A percentile compares a stretch with the other conserved stretches of the same genome.
Evolutionary conservation across 2,797 vertebrate genomes (phyloP).

Genomic region (Pygocentrus nattereri): DNA sequence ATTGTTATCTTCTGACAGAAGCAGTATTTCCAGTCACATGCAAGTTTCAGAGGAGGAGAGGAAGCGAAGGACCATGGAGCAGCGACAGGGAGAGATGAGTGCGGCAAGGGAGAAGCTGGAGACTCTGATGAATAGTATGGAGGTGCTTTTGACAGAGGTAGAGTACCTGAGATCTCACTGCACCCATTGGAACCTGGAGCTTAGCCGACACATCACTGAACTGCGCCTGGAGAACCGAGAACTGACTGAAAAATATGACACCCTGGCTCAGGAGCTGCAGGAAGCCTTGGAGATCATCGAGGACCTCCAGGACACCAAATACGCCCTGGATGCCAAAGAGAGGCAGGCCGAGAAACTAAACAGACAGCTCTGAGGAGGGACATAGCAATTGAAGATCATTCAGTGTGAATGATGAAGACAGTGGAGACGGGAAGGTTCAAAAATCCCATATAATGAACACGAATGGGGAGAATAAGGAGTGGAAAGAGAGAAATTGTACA

Average conservation of each 20-base stretch:
- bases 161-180: constrained; percentile 85
- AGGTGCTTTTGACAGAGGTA: constrained; percentile 85
- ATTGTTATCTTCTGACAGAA: not conserved
- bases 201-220: constrained; percentile 73
- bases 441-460: not conserved
- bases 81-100: constrained; percentile 20
- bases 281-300: constrained; percentile 80
- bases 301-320: constrained; percentile 80
- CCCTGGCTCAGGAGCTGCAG: constrained; percentile 79
- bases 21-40: not conserved
- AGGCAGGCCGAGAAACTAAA: constrained; percentile 84
- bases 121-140: constrained; percentile 86
- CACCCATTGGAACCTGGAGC: constrained; percentile 81
- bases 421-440: not conserved
- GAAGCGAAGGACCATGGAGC: constrained; percentile 13
- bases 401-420: not conserved
- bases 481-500: too few species aligned
- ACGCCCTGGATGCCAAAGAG: constrained; percentile 83
- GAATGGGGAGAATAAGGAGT: too few species aligned
- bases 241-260: constrained; percentile 79
- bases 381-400: not conserved
- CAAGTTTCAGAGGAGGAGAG: not conserved
- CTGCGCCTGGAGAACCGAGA: constrained; percentile 83
- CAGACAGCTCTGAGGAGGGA: constrained; percentile 78
- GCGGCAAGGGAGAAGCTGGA: constrained; percentile 77